A percentile compares a stretch with the other conserved stretches of the same genome.
Evolutionary conservation across 2,888 invertebrate genomes (phyloP).

Genomic region (Helobdella robusta): DNA sequence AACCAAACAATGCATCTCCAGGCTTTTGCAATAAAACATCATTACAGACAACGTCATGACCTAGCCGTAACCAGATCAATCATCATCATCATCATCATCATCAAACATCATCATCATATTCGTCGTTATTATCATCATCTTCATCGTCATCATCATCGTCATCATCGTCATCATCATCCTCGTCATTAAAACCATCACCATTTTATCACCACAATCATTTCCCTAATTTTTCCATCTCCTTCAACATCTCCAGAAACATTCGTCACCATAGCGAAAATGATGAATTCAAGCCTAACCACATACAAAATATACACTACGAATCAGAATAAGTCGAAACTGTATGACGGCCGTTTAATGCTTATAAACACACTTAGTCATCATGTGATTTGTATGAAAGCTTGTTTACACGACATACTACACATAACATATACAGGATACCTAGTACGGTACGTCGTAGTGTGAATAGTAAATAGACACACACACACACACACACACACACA

Average conservation of each 20-base stretch:
- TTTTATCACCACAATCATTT: constrained; percentile 10
- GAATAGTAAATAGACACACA: too few species aligned
- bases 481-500: neutral
- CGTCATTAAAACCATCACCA: constrained; percentile 4
- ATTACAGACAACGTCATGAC: constrained; percentile 11
- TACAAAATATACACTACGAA: neutral
- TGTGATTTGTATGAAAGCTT: too few species aligned
- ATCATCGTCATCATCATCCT: constrained; percentile 13
- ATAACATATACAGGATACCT: too few species aligned
- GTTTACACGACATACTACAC: too few species aligned
- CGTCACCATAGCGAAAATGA: neutral
- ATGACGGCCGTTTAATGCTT: too few species aligned
- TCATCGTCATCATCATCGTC: constrained; percentile 18
- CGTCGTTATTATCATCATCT: constrained; percentile 12
- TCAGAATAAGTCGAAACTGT: neutral
- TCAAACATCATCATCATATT: constrained; percentile 29
- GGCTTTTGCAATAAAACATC: neutral
- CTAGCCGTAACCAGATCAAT: constrained; percentile 31
- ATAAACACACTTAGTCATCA: too few species aligned
- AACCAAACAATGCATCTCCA: too few species aligned
- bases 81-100: constrained; percentile 33
- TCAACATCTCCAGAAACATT: neutral
- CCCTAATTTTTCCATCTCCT: neutral
- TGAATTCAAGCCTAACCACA: neutral
- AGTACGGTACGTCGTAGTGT: too few species aligned